Base-by-base conservation (phyloP, 2,113 vertebrate species). In the Motacilla tschutschensis region DNA sequence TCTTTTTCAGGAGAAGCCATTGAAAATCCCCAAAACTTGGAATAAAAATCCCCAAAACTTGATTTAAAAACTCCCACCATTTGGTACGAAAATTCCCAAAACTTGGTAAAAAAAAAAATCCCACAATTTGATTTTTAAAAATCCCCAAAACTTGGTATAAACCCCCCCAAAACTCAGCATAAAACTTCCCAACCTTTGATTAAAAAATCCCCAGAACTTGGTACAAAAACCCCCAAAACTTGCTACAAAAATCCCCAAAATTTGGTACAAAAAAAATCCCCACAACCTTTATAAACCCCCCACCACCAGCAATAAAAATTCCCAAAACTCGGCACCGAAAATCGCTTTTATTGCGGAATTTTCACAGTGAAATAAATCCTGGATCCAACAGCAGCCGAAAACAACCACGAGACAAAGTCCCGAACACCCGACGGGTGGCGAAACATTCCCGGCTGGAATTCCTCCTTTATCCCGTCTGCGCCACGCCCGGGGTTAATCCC, bases 1-100 rank as follows among this genome's bases (percentile, higher is more conserved):
- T 6, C 19, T 76, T 59, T 47, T 19, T 17, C 41, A 41, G 80
- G 14, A 78, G 48, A 66, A 51, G 2, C 14, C 3, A 2, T 33
- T 20, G 59, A 75, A 75, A 40, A 33, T 6, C 10, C 29, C 17
- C 28, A 12, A 7, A 60, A 40, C 0, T 13, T 21, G 22, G 5
- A 0, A 2, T 2, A 41, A 40, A 26, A 26, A 8, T 6, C 3
- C 29, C 16, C 29, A 8, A 5, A 43, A 41, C 5, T 40, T 22
- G 3, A 2, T 4, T 9, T 1, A 19, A 33, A 46, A 46, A 7
- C 4, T 3, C 5, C 29, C 60, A 6, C 1, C 12, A 7, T 0
- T 8, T 14, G 12, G 5, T 2, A 21, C 4, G 26, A 28, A 48
- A 66, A 28, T 6, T 4, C 44, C 10, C 33, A 16, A 2, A 21